Percentiles rank a stretch among this genome's conserved stretches.
These are phyloP conservation scores for Hoplias malabaricus DNA, from an alignment of 2,113 vertebrate species.

Conservation along the genomic window DNA sequence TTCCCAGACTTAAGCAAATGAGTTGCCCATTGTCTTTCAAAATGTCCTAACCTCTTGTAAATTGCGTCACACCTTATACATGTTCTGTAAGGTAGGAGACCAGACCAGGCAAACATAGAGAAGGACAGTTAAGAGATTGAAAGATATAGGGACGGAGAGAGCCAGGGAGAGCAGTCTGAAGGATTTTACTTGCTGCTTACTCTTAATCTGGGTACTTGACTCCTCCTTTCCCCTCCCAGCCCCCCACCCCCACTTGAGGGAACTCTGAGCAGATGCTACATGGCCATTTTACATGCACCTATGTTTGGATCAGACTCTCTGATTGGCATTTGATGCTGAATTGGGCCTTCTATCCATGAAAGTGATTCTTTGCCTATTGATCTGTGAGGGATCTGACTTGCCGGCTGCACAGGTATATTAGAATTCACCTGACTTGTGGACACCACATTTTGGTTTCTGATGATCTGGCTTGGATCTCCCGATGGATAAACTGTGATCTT, in stretches of 20 bases:
- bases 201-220: slow-evolving; percentile 68
- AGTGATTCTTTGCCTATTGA: slow-evolving; percentile 19
- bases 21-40: not conserved
- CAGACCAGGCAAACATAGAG: not conserved
- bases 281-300: slow-evolving; percentile 53
- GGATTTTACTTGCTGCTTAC: slow-evolving; percentile 56
- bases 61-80: slow-evolving; percentile 3
- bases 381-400: slow-evolving; percentile 6
- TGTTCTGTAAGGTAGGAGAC: slow-evolving; percentile 2
- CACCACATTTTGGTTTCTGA: slow-evolving; percentile 24
- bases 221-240: slow-evolving; percentile 69
- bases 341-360: slow-evolving; percentile 11
- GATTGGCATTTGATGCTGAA: slow-evolving; percentile 46
- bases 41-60: not conserved
- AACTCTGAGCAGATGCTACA: slow-evolving; percentile 56
- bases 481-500: slow-evolving; percentile 60
- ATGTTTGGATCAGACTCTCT: slow-evolving; percentile 50
- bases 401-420: not conserved
- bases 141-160: slow-evolving; percentile 24
- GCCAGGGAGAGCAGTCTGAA: slow-evolving; percentile 17
- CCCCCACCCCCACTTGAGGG: slow-evolving; percentile 49
- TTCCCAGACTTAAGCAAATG: not conserved
- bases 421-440: slow-evolving; percentile 4
- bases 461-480: slow-evolving; percentile 53
- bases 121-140: not conserved